Conservation (phyloP, 2,888 invertebrate species). For the Drosophila koepferae region DNA sequence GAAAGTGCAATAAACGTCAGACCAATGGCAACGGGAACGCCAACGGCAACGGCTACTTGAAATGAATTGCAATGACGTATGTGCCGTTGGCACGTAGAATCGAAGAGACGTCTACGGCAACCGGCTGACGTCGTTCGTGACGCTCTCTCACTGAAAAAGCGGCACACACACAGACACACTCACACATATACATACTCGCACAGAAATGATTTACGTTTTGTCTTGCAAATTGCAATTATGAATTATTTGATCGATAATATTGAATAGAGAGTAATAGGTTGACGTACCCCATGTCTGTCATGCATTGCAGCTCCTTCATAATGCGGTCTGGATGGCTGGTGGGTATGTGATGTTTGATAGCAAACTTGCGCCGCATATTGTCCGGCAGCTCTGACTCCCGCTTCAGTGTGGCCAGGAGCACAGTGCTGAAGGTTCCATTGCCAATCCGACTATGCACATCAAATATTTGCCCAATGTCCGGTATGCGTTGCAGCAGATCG, state of each 20-base stretch:
- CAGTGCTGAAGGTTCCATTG: conserved; percentile 95
- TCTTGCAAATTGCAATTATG: not conserved
- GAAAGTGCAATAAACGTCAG: conserved; percentile 75
- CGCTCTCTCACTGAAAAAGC: conserved; percentile 42
- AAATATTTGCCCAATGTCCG: conserved; percentile 88
- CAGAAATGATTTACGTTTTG: not conserved
- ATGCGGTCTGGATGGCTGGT: conserved; percentile 93
- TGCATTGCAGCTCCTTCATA: conserved; percentile 92
- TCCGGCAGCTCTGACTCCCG: conserved; percentile 84
- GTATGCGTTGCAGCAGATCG: conserved; percentile 86
- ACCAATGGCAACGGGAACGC: conserved; percentile 34
- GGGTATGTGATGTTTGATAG: conserved; percentile 94
- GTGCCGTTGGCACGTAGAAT: conserved; percentile 46
- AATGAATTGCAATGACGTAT: conserved; percentile 76
- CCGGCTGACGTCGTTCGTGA: conserved; percentile 72
- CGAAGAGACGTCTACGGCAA: conserved; percentile 34
- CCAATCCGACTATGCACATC: conserved; percentile 90
- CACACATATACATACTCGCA: not conserved
- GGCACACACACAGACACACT: not conserved
- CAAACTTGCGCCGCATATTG: conserved; percentile 88
- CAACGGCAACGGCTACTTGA: conserved; percentile 36
- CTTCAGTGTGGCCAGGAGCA: conserved; percentile 90
- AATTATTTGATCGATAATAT: not conserved
- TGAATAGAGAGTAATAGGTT: not conserved
- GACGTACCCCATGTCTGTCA: conserved; percentile 90